Evolutionary conservation across 2,888 invertebrate species (phyloP).

Genomic region (Apomyelois bistriatella): DNA sequence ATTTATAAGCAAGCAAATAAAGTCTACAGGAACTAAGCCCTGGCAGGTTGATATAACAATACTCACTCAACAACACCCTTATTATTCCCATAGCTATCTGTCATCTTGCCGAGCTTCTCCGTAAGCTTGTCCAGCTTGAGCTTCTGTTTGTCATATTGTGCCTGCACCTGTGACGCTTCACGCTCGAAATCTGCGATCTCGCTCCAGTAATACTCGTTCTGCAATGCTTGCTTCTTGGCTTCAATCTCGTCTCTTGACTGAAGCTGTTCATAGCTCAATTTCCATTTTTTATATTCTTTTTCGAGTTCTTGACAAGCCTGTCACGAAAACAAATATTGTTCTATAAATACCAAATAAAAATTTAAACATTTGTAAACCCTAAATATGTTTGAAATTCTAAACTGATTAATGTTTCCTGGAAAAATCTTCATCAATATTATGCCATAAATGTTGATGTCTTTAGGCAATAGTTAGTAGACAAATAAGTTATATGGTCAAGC

Average conservation of each 20-base stretch:
- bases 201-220: slow-evolving; percentile 80
- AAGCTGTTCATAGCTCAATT: slow-evolving; percentile 75
- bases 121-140: slow-evolving; percentile 55
- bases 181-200: slow-evolving; percentile 62
- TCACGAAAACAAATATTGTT: not conserved
- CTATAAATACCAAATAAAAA: not conserved
- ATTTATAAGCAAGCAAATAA: no score
- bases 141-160: slow-evolving; percentile 66
- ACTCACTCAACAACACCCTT: slow-evolving; percentile 67
- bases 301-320: slow-evolving; percentile 60
- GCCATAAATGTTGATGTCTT: no score
- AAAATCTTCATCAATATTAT: no score
- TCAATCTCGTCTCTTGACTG: slow-evolving; percentile 77
- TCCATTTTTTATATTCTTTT: slow-evolving; percentile 73
- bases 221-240: slow-evolving; percentile 61
- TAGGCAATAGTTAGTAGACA: no score
- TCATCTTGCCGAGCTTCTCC: slow-evolving; percentile 52
- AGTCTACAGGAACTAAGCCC: no score
- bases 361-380: no score
- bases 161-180: slow-evolving; percentile 51
- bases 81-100: slow-evolving; percentile 51
- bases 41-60: not conserved
- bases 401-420: no score
- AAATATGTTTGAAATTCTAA: no score
- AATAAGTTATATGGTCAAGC: no score